These are phyloP conservation scores for Dorcus hopei DNA, from an alignment of 2,888 invertebrate species.

Conservation along the genomic window DNA sequence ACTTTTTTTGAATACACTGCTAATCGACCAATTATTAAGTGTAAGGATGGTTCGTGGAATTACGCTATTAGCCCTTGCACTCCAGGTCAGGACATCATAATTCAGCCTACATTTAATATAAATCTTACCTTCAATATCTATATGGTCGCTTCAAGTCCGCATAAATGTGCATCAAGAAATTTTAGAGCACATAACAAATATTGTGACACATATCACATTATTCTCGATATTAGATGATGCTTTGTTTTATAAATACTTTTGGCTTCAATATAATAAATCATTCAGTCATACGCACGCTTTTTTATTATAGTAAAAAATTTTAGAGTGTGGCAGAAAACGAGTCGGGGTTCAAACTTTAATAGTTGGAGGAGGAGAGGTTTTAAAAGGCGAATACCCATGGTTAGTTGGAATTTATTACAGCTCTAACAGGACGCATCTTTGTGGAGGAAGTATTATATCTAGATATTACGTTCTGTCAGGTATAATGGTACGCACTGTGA, in stretches of 20 bases:
- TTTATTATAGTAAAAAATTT: not conserved
- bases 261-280: not conserved
- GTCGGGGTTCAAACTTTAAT: not conserved
- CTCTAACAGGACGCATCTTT: constrained; percentile 4
- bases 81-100: not conserved
- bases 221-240: constrained; percentile 5
- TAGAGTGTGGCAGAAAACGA: not conserved
- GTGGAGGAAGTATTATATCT: constrained; percentile 13
- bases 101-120: not conserved
- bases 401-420: constrained; percentile 10
- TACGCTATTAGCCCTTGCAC: not conserved
- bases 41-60: not conserved
- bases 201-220: constrained; percentile 1
- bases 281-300: not conserved
- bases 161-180: too few relatives aligned
- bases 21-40: not conserved
- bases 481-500: not conserved
- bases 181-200: too few relatives aligned
- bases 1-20: not conserved
- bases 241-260: not conserved
- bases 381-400: constrained; percentile 14
- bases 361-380: constrained; percentile 3
- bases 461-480: constrained; percentile 12
- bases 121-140: not conserved
- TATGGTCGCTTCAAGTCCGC: too few relatives aligned